These are phyloP conservation scores for Oncorhynchus mykiss DNA, from an alignment of 2,113 vertebrate species.

Conservation along the genomic window DNA sequence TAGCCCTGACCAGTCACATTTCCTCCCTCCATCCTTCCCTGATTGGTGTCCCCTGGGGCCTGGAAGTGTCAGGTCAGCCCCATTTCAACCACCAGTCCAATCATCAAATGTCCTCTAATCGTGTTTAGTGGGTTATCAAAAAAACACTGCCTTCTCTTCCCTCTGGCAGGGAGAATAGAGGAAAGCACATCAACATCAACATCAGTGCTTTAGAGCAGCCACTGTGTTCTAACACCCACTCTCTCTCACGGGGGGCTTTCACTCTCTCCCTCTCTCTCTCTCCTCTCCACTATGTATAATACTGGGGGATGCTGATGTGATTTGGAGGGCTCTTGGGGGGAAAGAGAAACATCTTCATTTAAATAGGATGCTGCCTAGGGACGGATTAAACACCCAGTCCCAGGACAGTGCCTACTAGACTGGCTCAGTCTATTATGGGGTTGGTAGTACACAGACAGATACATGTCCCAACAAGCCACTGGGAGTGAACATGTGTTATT, in stretches of 20 bases:
- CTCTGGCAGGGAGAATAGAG: slow-evolving; percentile 2
- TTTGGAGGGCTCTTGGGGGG: not conserved
- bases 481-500: not conserved
- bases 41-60: slow-evolving; percentile 1
- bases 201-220: not conserved
- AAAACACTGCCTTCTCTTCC: slow-evolving; percentile 11
- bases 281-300: not conserved
- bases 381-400: not conserved
- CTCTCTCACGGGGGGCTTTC: not conserved
- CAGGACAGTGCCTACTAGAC: not conserved
- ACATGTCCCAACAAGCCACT: not conserved
- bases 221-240: not conserved
- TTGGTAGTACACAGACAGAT: not conserved
- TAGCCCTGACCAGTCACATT: slow-evolving; percentile 10
- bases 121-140: slow-evolving; percentile 11
- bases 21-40: slow-evolving; percentile 1
- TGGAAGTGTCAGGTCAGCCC: slow-evolving; percentile 26
- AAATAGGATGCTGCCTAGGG: not conserved
- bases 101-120: slow-evolving; percentile 40
- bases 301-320: not conserved
- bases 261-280: not conserved
- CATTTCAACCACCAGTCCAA: slow-evolving; percentile 5
- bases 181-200: not conserved
- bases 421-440: not conserved
- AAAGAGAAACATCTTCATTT: not conserved